Base-by-base conservation (phyloP, 2,797 vertebrate species). In the Otolemur crassicaudatus region DNA sequence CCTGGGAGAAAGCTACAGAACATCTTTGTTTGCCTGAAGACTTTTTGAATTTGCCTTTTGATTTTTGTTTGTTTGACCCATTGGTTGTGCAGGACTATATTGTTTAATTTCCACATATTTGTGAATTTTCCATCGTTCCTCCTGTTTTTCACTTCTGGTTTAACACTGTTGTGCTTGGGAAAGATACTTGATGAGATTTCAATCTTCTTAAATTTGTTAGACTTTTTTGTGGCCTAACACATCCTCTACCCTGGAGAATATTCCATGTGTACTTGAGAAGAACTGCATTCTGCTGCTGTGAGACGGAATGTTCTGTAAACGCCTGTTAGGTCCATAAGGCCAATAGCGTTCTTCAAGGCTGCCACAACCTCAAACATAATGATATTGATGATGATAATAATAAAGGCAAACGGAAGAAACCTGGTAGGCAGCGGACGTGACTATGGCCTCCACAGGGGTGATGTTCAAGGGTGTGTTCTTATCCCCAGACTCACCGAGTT, bases 391-490 rank as follows among this genome's bases (percentile, higher is more conserved):
- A 27, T n/a, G 8, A 34, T 31, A 7, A 75, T 19, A 60, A 37
- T 94, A 46, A 60, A 94, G 60, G 61, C 12, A 11, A 31, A 8
- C 17, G 1, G 29, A 67, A 46, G 79, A n/a, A 83, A 20, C 69
- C 58, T 17, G 37, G 49, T 29, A 77, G 46, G 23, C 4, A 3
- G 34, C 16, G 25, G 79, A 4, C 5, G 22, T 23, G 2, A 58
- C 22, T 16, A 31, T 0, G 16, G 23, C n/a, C 29, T 58, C 46
- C 23, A 34, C 2, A 2, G 17, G 56, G 27, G 16, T 56, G 27
- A 43, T 1, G 1, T 58, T 49, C 20, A 29, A 5, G 0, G 25
- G 3, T 46, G 5, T 23, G 22, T 56, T 29, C 60, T 7, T 13
- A 27, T 17, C 80, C 58, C 49, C 17, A 58, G 72, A 29, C 58